Conservation (phyloP, 23 tunicate genomes). For the Botrylloides violaceus region DNA sequence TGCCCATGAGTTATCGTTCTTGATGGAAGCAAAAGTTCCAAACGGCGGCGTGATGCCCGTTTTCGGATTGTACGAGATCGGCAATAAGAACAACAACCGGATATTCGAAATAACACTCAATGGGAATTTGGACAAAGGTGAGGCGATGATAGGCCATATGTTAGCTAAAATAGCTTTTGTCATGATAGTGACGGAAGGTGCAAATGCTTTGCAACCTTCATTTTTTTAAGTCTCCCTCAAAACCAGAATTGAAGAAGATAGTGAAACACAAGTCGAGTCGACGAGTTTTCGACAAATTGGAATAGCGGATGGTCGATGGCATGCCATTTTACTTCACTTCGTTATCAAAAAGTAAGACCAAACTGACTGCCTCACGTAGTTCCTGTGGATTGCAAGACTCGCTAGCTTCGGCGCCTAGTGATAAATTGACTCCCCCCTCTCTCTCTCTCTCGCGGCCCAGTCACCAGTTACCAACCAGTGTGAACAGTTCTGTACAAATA, state of each 20-base stretch:
- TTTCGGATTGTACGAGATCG: slow-evolving; percentile 22
- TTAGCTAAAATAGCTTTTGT: too few species aligned
- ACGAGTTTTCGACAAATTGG: slow-evolving; percentile 35
- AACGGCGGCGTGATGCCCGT: background rate
- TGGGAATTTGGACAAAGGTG: slow-evolving; percentile 43
- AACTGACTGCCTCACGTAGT: background rate
- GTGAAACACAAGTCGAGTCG: background rate
- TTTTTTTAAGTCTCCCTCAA: slow-evolving; percentile 6
- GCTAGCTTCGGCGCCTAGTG: too few species aligned
- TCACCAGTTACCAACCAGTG: too few species aligned
- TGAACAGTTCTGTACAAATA: too few species aligned
- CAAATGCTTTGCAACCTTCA: too few species aligned
- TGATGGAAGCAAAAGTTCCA: slow-evolving; percentile 22
- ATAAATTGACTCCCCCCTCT: too few species aligned
- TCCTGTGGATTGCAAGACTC: background rate
- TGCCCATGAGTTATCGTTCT: background rate
- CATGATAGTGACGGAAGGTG: too few species aligned
- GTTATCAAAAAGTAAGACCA: slow-evolving; percentile 24
- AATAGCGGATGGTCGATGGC: slow-evolving; percentile 41
- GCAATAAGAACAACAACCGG: background rate
- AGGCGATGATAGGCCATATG: background rate
- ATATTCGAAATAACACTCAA: slow-evolving; percentile 36
- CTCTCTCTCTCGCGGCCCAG: too few species aligned
- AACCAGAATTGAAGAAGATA: slow-evolving; percentile 6
- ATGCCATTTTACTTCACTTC: slow-evolving; percentile 27